Conservation (phyloP, 2,888 invertebrate genomes). For the Griposia aprilina region DNA sequence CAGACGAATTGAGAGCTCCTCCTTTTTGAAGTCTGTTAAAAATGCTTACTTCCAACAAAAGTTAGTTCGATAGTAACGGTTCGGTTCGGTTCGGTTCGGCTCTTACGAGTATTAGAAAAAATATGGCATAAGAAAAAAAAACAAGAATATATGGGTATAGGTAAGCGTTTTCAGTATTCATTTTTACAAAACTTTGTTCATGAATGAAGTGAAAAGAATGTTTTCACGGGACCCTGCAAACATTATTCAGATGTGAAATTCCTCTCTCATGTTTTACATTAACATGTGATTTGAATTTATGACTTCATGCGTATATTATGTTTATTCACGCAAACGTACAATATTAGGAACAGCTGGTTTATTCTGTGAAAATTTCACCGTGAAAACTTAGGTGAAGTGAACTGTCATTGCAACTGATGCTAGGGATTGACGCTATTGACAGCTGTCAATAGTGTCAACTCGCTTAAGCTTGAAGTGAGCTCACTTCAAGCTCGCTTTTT, state of each 20-base stretch:
- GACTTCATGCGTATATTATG: conserved; percentile 20
- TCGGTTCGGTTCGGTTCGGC: no score
- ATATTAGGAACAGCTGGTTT: background rate
- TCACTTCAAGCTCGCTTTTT: background rate
- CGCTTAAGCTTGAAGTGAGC: no score
- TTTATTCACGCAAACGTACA: background rate
- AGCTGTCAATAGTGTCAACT: background rate
- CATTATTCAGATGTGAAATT: conserved; percentile 40
- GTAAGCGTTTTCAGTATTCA: background rate
- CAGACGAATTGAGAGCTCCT: no score
- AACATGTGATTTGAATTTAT: conserved; percentile 61
- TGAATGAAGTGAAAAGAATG: background rate
- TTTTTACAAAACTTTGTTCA: background rate
- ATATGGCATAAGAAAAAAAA: background rate
- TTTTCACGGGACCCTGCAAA: conserved; percentile 21
- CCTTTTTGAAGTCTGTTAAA: no score
- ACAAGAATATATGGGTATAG: no score
- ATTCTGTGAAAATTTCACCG: background rate
- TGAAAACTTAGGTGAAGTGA: background rate
- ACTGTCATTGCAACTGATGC: background rate
- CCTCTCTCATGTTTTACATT: conserved; percentile 41
- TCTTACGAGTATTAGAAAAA: background rate
- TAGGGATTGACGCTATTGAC: background rate
- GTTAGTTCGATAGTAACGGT: background rate
- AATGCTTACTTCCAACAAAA: background rate